phyloP scores from a whole-genome alignment of 2,888 invertebrate genomes.

The Willowsia nigromaculata region DNA sequence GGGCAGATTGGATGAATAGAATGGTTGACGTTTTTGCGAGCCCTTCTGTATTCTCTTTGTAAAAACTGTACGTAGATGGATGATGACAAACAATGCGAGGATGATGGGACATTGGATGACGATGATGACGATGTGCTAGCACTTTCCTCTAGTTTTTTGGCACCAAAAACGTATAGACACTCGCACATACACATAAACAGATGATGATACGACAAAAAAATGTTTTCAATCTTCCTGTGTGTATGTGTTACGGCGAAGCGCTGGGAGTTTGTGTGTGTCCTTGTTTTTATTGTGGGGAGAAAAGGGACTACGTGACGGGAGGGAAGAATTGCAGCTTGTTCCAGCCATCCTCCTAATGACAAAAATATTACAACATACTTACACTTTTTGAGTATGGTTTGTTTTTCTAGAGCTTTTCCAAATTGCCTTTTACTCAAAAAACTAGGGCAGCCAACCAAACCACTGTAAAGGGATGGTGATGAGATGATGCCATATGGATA shows the following conservation, averaged over 20 bases:
- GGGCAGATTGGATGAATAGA: neutral
- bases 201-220: neutral
- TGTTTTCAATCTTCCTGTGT: neutral
- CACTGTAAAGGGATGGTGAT: too few species aligned
- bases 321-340: neutral
- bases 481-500: neutral
- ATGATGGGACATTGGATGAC: neutral
- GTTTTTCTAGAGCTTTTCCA: neutral
- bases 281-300: neutral
- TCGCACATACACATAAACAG: neutral
- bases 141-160: conserved; percentile 8
- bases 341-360: neutral
- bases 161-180: neutral
- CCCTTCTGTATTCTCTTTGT: neutral
- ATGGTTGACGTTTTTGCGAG: neutral
- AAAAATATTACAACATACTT: neutral
- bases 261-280: neutral
- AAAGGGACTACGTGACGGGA: neutral
- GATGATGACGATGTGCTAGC: neutral
- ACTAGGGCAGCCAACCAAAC: too few species aligned
- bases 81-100: neutral
- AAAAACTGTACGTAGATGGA: conserved; percentile 17
- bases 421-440: neutral
- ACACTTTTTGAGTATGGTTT: neutral
- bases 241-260: too few species aligned